Conservation (phyloP, 2,113 vertebrate genomes). For the Pristiophorus japonicus region DNA sequence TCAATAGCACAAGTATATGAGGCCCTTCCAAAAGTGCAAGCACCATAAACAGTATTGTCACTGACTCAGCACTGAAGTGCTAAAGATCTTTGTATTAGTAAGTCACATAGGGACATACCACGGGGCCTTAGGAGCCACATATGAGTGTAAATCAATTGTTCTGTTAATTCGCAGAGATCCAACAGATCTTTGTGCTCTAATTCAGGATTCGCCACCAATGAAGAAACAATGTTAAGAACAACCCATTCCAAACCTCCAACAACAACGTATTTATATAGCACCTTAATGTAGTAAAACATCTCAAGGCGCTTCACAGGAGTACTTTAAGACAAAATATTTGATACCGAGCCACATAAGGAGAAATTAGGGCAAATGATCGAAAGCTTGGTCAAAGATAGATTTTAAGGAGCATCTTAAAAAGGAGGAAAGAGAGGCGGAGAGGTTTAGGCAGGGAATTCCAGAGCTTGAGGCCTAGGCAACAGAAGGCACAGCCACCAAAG, state of each 20-base stretch:
- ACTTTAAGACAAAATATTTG: too few species aligned
- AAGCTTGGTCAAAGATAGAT: too few species aligned
- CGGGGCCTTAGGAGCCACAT: background rate
- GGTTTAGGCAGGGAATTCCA: too few species aligned
- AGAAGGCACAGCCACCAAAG: too few species aligned
- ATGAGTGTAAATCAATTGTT: background rate
- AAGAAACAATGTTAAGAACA: background rate
- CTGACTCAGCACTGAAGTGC: background rate
- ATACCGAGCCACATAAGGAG: too few species aligned
- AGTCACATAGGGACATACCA: background rate
- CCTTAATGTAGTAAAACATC: too few species aligned
- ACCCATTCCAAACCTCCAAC: background rate
- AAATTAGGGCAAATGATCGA: too few species aligned
- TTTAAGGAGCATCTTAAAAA: too few species aligned
- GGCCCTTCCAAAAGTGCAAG: background rate
- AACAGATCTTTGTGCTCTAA: background rate
- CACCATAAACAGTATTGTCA: background rate
- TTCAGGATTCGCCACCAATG: background rate
- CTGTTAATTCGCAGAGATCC: background rate
- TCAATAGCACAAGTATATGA: background rate
- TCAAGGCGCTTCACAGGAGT: too few species aligned
- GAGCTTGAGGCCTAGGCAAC: too few species aligned
- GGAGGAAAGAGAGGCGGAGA: too few species aligned
- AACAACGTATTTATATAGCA: too few species aligned
- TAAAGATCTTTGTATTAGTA: background rate